Evolutionary conservation across 2,888 invertebrate species (phyloP).

Genomic region (Meiosimyza platycephala): DNA sequence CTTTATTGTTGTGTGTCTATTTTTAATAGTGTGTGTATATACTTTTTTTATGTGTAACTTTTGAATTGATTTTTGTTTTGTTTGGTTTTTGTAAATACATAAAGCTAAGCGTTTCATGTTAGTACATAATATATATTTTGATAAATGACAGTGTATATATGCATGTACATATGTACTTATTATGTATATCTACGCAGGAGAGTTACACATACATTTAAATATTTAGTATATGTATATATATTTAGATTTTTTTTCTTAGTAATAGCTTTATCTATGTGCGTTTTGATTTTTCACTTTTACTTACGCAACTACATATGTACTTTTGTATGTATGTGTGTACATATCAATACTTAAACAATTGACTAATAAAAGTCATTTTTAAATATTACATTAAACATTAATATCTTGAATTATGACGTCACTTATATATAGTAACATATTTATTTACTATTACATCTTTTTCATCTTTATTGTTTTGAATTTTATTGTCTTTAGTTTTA

Average conservation of each 20-base stretch:
- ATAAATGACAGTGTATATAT: slow-evolving; percentile 1
- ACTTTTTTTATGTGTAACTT: slow-evolving; percentile 3
- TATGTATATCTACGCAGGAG: neutral
- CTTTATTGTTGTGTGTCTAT: too few species aligned
- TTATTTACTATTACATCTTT: too few species aligned
- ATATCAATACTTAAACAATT: slow-evolving; percentile 30
- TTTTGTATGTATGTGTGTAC: slow-evolving; percentile 32
- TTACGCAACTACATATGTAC: slow-evolving; percentile 34
- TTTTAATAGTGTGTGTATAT: too few species aligned
- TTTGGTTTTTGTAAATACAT: slow-evolving; percentile 23
- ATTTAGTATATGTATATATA: slow-evolving; percentile 3
- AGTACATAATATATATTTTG: slow-evolving; percentile 15
- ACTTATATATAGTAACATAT: too few species aligned
- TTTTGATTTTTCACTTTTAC: slow-evolving; percentile 9
- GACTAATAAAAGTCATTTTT: slow-evolving; percentile 15
- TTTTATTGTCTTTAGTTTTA: neutral
- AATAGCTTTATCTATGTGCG: slow-evolving; percentile 36
- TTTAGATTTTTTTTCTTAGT: slow-evolving; percentile 37
- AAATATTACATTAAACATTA: slow-evolving; percentile 9
- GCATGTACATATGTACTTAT: neutral
- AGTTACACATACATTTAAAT: too few species aligned
- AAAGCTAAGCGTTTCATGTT: slow-evolving; percentile 37
- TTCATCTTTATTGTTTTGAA: neutral
- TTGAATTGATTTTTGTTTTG: neutral
- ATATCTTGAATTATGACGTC: neutral